Evolutionary conservation across 30 jellyfish, hydroid and myxozoan species (phyloP).

Genomic region (Sanderia malayensis): DNA sequence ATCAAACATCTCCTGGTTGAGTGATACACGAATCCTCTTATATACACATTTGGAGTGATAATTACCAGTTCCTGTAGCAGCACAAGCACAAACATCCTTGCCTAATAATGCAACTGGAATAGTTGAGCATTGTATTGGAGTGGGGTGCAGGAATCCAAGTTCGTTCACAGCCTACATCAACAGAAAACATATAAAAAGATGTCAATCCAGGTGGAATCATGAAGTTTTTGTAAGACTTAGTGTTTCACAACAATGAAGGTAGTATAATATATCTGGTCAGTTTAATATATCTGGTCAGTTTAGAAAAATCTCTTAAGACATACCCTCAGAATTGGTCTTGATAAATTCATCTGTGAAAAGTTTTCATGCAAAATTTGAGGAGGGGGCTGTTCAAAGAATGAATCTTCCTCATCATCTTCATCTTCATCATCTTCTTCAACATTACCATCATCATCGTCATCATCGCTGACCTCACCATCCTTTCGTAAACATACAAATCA

Average conservation of each 20-base stretch:
- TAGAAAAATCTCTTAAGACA: too few relatives aligned
- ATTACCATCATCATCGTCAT: neutral
- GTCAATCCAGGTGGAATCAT: too few relatives aligned
- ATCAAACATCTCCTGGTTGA: too few relatives aligned
- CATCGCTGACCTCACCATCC: neutral
- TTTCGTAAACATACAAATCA: neutral
- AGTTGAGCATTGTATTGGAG: constrained; percentile 83
- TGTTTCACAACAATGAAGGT: too few relatives aligned
- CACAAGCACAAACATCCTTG: constrained; percentile 96
- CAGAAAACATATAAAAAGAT: neutral
- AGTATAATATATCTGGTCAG: too few relatives aligned
- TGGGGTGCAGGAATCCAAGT: constrained; percentile 84
- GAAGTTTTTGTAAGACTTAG: too few relatives aligned
- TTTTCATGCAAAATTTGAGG: constrained; percentile 66
- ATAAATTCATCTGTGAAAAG: constrained; percentile 73
- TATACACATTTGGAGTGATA: too few relatives aligned
- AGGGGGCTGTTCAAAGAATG: constrained; percentile 77
- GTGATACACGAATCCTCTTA: too few relatives aligned
- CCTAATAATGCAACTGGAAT: constrained; percentile 95
- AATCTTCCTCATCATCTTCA: constrained; percentile 37
- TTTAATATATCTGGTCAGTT: too few relatives aligned
- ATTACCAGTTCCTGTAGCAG: constrained; percentile 97
- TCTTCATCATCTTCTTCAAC: constrained; percentile 19
- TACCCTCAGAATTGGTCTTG: constrained; percentile 88
- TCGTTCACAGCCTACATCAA: constrained; percentile 73